Evolutionary conservation across 1,140 invertebrate species (phyloP), one percentile per base, ranked within the genome.

Genomic region (Pogonognathellus flavescens): DNA sequence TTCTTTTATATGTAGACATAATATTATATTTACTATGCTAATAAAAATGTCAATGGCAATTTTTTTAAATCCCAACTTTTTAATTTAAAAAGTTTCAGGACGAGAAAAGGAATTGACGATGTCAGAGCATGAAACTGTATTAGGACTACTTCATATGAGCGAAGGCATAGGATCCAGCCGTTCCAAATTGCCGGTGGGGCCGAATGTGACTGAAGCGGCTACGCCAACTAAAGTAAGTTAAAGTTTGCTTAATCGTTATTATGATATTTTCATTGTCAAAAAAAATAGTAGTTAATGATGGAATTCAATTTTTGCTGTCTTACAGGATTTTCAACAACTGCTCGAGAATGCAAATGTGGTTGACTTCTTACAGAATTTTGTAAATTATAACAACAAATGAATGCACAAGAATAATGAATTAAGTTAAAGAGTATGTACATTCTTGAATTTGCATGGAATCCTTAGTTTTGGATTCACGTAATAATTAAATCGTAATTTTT

Each of bases 71-170:
- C 31, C 31, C 31, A 6, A 10, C 70, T 76, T 76, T 76, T 9
- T 41, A 22, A 14, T 57, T 18, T 85, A 59, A 31, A 11, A 18
- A 52, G 84, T 85, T 11, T 80, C 70, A 13, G 84, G 84, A 60
- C 22, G 84, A 22, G 52, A n/a, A 2, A 85, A 85, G 18, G 13
- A 57, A 8, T 25, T 85, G 20, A 55, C 84, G n/a, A 16, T 85
- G 53, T 85, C 84, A 0, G 84, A 85, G 41, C 70, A 80, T 49
- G 84, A 85, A 49, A 85, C 66, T 20, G 22, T 85, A 3, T 50
- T 85, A 9, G 84, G 84, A 10, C 53, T 85, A n/a, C 72, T 85
- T 22, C 84, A 85, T 52, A 80, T 85, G 70, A 76, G 70, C 11
- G 72, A 72, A 31, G 50, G 22, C 14, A 76, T 57, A 18, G 62